Evolutionary conservation across 1,140 invertebrate genomes (phyloP).

Genomic region (Caenorhabditis inopinata): DNA sequence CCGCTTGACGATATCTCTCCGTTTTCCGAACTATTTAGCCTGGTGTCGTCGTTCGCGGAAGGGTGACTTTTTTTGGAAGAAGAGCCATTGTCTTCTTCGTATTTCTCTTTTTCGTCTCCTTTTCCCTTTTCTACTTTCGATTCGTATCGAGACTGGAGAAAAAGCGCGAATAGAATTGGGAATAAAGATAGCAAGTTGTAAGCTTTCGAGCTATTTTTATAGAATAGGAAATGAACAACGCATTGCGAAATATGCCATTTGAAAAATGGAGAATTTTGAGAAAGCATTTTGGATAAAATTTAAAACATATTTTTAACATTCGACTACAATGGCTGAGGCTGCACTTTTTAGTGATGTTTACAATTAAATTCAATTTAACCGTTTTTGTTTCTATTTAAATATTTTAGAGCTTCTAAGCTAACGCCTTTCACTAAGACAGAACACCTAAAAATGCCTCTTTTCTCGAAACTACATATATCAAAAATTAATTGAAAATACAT

Average conservation of each 20-base stretch:
- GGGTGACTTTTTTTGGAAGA: slow-evolving; percentile 33
- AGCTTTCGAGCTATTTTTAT: not conserved
- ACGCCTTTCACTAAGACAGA: too few species aligned
- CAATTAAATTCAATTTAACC: too few species aligned
- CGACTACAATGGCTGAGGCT: not conserved
- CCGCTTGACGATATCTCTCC: not conserved
- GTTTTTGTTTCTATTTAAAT: too few species aligned
- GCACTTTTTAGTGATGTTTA: too few species aligned
- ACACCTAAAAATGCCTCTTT: too few species aligned
- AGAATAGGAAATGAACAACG: not conserved
- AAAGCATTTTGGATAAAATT: not conserved
- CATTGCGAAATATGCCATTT: too few species aligned
- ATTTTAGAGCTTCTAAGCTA: too few species aligned
- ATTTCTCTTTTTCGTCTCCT: not conserved
- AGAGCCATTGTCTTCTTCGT: not conserved
- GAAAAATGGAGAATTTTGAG: too few species aligned
- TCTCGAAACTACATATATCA: not conserved
- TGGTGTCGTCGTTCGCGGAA: not conserved
- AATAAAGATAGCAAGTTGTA: not conserved
- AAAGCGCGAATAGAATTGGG: not conserved
- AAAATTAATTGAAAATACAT: slow-evolving; percentile 27
- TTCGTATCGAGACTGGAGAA: slow-evolving; percentile 7
- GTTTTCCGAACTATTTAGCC: not conserved
- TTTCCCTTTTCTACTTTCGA: slow-evolving; percentile 10
- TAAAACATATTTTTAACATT: not conserved